phyloP scores from a whole-genome alignment of 2,797 vertebrate species.

The Ctenosaura bakeri region DNA sequence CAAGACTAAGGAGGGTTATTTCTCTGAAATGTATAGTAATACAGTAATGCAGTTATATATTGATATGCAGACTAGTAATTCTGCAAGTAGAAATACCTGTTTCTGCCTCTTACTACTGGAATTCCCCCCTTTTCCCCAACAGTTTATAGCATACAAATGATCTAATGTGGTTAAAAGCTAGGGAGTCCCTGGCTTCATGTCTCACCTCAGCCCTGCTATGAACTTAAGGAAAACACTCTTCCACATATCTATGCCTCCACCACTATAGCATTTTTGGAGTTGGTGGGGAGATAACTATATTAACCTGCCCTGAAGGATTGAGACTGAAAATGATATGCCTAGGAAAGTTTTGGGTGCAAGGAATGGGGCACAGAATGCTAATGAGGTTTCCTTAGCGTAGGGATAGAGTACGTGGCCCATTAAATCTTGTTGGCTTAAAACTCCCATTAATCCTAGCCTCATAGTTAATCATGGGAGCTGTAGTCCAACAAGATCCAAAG shows the following conservation, averaged over 20 bases:
- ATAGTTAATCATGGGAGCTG: too few species aligned
- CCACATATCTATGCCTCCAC: not conserved
- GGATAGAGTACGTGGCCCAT: too few species aligned
- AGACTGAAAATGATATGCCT: too few species aligned
- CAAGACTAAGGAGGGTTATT: not conserved
- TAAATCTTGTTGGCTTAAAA: too few species aligned
- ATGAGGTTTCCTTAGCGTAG: not conserved
- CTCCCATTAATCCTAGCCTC: too few species aligned
- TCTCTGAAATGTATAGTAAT: not conserved
- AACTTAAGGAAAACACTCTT: not conserved
- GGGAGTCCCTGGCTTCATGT: not conserved
- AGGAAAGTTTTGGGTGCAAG: too few species aligned
- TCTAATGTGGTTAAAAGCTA: not conserved
- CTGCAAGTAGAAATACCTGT: not conserved
- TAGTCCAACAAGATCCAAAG: too few species aligned
- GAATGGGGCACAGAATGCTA: not conserved
- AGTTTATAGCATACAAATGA: not conserved
- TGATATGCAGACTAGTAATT: not conserved
- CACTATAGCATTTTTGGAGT: too few species aligned
- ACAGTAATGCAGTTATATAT: not conserved
- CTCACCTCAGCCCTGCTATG: not conserved
- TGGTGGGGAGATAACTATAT: not conserved
- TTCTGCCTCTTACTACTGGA: not conserved
- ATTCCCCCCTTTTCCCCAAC: not conserved
- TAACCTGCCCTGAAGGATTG: too few species aligned